Evolutionary conservation across 2,797 vertebrate genomes (phyloP), one percentile per base, ranked within the genome.

Genomic region (Psittacula derbiana): DNA sequence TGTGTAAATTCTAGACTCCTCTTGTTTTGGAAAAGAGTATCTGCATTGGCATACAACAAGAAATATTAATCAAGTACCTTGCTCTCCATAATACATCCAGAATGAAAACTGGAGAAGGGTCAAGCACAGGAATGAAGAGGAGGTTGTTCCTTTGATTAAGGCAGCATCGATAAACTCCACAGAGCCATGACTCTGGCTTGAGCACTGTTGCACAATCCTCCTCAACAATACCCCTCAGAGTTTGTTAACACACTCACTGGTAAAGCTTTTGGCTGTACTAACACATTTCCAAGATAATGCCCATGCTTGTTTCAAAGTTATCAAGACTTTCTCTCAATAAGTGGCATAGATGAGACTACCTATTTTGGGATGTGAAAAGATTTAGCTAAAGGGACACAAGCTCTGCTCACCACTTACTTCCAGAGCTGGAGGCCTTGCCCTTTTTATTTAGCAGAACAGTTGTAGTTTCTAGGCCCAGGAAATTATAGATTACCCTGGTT

Each of bases 81-180:
- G 8, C 15, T 88, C 16, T 72, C 49, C 27, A 55, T 80, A 41
- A 84, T 44, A 8, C 0, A 1, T 57, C 31, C 23, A 53, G 30
- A 55, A 91, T 31, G 17, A 88, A 67, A 47, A 67, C 43, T 31
- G 50, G 19, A 40, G 76, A 53, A 74, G 47, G 4, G 18, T 49
- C 41, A 47, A 67, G 44, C 31, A 55, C 8, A 62, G 47, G 70
- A 83, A 78, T 27, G 11, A 80, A 50, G 6, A 57, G 8, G 11
- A n/a, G 4, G 1, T 67, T 5, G 2, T 53, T 71, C 21, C 6
- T 88, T 19, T 46, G n/a, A 12, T n/a, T 55, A 38, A 0, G 1
- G 10, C 31, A 52, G 16, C 47, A 57, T 52, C 16, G 33, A 11
- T 78, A 69, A 93, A 71, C 25, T 70, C 31, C 70, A 31, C 10